Conservation (phyloP, 2,797 vertebrate species). For the Eremophila alpestris region DNA sequence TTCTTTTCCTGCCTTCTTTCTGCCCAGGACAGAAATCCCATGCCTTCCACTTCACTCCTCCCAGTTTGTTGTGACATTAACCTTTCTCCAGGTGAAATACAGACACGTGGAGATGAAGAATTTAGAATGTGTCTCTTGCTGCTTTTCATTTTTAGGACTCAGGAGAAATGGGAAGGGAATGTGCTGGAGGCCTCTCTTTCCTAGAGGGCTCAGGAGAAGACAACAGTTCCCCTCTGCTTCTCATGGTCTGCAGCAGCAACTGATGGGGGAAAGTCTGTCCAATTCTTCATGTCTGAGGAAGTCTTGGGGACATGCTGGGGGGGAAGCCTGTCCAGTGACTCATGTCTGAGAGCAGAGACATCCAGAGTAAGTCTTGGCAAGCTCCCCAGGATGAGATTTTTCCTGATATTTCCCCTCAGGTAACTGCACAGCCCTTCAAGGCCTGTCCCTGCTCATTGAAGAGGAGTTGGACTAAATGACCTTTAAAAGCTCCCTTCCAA, state of each 20-base stretch:
- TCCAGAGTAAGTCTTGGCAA: background rate
- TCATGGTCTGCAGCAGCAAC: background rate
- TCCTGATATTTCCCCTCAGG: background rate
- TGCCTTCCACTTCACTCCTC: background rate
- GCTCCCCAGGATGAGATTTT: background rate
- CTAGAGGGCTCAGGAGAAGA: background rate
- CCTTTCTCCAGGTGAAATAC: background rate
- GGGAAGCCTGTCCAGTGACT: background rate
- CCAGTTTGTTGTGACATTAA: background rate
- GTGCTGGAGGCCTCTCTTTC: background rate
- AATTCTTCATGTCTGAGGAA: background rate
- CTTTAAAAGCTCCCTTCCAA: background rate
- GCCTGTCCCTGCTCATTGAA: background rate
- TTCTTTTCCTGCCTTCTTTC: background rate
- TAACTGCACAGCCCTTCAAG: background rate
- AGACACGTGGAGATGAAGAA: background rate
- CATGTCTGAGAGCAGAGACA: background rate
- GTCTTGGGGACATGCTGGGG: background rate
- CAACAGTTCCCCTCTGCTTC: background rate
- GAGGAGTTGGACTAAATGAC: background rate
- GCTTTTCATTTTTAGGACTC: background rate
- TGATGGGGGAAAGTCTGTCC: background rate
- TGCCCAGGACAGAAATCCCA: background rate
- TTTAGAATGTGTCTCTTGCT: background rate
- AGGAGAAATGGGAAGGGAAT: fast-evolving